phyloP scores from a whole-genome alignment of 2,797 vertebrate species.

The Lophotriccus pileatus region DNA sequence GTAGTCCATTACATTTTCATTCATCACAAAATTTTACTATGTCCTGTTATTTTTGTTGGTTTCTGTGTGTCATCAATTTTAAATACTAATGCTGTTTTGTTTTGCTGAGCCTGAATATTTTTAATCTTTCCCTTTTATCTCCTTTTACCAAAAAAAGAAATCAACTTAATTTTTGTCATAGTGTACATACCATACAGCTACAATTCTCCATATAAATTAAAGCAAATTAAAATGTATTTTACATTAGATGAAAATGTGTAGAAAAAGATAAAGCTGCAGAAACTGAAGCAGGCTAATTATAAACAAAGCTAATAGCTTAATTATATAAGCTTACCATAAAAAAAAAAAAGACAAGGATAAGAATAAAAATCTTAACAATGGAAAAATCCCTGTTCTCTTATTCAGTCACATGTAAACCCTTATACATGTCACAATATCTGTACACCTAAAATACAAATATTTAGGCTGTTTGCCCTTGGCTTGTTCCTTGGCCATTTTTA shows the following conservation, averaged over 20 bases:
- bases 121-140: neutral
- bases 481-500: neutral
- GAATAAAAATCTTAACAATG: neutral
- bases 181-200: neutral
- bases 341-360: neutral
- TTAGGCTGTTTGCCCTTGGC: neutral
- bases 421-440: neutral
- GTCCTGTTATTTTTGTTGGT: neutral
- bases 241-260: neutral
- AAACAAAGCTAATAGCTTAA: neutral
- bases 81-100: neutral
- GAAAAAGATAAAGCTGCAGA: neutral
- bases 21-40: neutral
- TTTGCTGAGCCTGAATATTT: neutral
- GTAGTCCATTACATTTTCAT: neutral
- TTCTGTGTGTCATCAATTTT: slow-evolving; percentile 7
- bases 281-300: neutral
- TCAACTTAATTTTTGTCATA: neutral
- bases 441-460: neutral
- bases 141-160: neutral
- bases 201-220: neutral
- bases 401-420: neutral
- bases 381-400: neutral
- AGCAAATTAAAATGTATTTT: slow-evolving; percentile 1
- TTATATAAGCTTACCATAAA: neutral